A percentile compares a stretch with the other conserved stretches of the same genome.
phyloP scores from a whole-genome alignment of 2,888 invertebrate genomes.

The Stenurella melanura region DNA sequence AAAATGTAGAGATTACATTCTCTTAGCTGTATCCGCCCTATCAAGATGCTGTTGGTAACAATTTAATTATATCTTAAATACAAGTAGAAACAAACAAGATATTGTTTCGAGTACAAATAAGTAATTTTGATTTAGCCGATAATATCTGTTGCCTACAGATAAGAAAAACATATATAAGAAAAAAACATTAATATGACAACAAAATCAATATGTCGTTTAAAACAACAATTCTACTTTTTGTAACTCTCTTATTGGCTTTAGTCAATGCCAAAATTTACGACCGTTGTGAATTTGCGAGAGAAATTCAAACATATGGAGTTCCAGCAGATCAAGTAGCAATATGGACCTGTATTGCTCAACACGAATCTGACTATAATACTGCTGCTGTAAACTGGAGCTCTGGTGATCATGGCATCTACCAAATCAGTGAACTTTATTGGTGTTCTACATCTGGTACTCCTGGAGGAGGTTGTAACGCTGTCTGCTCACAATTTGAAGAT shows the following conservation, averaged over 20 bases:
- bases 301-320: slow-evolving; percentile 60
- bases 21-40: no score
- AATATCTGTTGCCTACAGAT: neutral
- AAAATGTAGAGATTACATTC: no score
- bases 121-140: neutral
- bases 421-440: slow-evolving; percentile 84
- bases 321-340: slow-evolving; percentile 70
- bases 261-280: slow-evolving; percentile 39
- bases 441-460: slow-evolving; percentile 68
- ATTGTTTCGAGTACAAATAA: neutral
- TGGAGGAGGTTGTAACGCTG: slow-evolving; percentile 50
- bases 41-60: neutral
- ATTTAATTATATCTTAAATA: neutral
- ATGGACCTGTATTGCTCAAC: slow-evolving; percentile 80
- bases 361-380: slow-evolving; percentile 82
- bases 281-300: slow-evolving; percentile 48
- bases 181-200: neutral
- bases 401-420: slow-evolving; percentile 81
- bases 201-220: slow-evolving; percentile 12
- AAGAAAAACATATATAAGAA: neutral
- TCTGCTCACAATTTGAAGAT: slow-evolving; percentile 50
- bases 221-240: neutral
- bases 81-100: neutral
- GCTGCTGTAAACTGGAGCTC: slow-evolving; percentile 77
- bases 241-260: neutral